These are phyloP conservation scores for Sebastiscus tertius DNA, from an alignment of 2,797 vertebrate species.

Conservation along the genomic window DNA sequence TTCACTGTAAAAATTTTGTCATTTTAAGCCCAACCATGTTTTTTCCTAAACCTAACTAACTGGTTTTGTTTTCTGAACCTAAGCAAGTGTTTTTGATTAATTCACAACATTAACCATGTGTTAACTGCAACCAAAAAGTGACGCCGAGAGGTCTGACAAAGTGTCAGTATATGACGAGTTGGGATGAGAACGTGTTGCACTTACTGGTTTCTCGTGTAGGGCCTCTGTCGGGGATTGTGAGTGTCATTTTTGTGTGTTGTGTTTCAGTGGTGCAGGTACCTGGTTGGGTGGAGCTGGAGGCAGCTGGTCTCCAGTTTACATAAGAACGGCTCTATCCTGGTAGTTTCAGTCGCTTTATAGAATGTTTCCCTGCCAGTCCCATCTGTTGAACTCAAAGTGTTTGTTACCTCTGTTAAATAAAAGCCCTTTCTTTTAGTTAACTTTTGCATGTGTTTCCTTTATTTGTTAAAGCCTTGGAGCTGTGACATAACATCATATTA, in stretches of 20 bases:
- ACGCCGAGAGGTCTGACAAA: too few species aligned
- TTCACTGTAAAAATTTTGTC: too few species aligned
- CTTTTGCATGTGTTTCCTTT: background rate
- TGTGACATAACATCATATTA: background rate
- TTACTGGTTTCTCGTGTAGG: background rate
- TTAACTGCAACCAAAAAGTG: too few species aligned
- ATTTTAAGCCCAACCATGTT: too few species aligned
- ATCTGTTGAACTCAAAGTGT: rapidly evolving
- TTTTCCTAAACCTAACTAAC: too few species aligned
- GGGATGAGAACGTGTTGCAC: too few species aligned
- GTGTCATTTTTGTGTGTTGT: background rate
- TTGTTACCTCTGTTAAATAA: background rate
- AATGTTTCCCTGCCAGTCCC: background rate
- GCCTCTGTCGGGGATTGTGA: background rate
- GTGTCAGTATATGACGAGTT: too few species aligned
- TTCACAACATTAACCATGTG: too few species aligned
- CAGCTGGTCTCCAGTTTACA: background rate
- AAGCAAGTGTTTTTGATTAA: too few species aligned
- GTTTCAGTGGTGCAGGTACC: background rate
- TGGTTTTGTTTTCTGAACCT: too few species aligned
- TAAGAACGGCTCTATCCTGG: background rate
- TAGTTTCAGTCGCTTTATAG: background rate
- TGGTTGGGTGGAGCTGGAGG: background rate
- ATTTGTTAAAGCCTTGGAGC: background rate
- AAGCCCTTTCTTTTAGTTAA: background rate